Conservation (phyloP, 2,797 vertebrate species). For the Pangasius larnaudii region DNA sequence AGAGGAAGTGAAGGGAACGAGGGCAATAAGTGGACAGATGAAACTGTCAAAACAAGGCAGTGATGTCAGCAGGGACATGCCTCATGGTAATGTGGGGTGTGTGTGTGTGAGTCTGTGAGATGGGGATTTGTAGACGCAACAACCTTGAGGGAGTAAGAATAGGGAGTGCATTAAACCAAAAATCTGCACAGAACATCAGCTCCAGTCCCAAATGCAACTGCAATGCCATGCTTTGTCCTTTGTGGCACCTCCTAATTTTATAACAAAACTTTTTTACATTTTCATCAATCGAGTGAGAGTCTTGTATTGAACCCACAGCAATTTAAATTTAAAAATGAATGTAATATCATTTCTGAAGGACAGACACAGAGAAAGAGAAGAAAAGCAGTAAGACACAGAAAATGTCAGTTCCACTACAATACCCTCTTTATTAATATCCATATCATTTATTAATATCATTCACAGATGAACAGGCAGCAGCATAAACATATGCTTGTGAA, state of each 20-base stretch:
- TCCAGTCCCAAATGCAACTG: conserved; percentile 17
- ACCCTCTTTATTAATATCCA: conserved; percentile 73
- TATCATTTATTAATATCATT: conserved; percentile 24
- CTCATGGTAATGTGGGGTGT: conserved; percentile 61
- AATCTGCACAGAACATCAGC: not conserved
- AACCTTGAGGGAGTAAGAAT: not conserved
- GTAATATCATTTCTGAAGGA: conserved; percentile 76
- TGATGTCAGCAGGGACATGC: conserved; percentile 77
- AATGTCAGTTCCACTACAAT: conserved; percentile 68
- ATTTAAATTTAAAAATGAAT: conserved; percentile 75
- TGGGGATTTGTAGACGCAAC: conserved; percentile 2
- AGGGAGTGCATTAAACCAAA: not conserved
- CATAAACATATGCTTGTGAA: conserved; percentile 26
- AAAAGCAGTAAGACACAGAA: conserved; percentile 55
- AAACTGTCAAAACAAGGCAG: conserved; percentile 81
- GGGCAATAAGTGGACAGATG: conserved; percentile 30
- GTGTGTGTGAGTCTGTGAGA: conserved; percentile 13
- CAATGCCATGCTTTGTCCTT: conserved; percentile 15
- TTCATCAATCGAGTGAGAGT: conserved; percentile 78
- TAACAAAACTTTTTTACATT: conserved; percentile 47
- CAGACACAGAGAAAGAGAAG: conserved; percentile 54
- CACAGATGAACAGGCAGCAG: conserved; percentile 58
- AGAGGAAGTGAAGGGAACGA: conserved; percentile 11
- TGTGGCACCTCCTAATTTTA: conserved; percentile 58
- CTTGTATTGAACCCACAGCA: conserved; percentile 73